phyloP scores from a whole-genome alignment of 2,113 vertebrate species.

The Dipodomys spectabilis region DNA sequence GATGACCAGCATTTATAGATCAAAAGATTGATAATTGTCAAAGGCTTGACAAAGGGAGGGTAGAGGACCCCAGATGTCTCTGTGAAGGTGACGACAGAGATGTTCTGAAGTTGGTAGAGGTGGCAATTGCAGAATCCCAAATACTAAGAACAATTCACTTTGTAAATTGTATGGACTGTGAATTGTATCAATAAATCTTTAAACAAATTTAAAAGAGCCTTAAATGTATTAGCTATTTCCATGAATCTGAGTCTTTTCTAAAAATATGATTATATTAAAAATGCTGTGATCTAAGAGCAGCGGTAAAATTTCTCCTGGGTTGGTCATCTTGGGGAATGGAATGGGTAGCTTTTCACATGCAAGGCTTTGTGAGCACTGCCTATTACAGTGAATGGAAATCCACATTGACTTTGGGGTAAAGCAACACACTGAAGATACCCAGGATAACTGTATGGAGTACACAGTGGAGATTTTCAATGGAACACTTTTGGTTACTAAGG shows the following conservation, averaged over 20 bases:
- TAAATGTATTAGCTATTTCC: not conserved
- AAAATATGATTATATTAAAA: slow-evolving; percentile 30
- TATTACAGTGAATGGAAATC: slow-evolving; percentile 9
- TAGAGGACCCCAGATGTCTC: not conserved
- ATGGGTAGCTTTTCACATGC: not conserved
- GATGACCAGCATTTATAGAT: not conserved
- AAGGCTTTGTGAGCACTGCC: not conserved
- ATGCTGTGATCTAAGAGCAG: not conserved
- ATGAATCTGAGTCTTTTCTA: not conserved
- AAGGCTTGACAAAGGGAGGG: not conserved
- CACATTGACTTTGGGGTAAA: slow-evolving; percentile 27
- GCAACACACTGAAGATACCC: slow-evolving; percentile 32
- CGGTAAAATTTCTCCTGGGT: not conserved
- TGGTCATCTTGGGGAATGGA: not conserved
- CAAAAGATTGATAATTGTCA: not conserved
- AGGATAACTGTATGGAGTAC: slow-evolving; percentile 11
- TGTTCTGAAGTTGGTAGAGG: no score
- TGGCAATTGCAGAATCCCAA: not conserved
- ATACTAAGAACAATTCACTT: not conserved
- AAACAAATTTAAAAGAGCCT: no score
- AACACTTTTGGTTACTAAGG: not conserved
- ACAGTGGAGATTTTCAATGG: slow-evolving; percentile 26
- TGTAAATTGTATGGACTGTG: not conserved
- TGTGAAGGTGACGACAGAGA: not conserved
- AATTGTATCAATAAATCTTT: slow-evolving; percentile 22